Evolutionary conservation across 2,888 invertebrate species (phyloP).

Genomic region (Tenthredo livida): DNA sequence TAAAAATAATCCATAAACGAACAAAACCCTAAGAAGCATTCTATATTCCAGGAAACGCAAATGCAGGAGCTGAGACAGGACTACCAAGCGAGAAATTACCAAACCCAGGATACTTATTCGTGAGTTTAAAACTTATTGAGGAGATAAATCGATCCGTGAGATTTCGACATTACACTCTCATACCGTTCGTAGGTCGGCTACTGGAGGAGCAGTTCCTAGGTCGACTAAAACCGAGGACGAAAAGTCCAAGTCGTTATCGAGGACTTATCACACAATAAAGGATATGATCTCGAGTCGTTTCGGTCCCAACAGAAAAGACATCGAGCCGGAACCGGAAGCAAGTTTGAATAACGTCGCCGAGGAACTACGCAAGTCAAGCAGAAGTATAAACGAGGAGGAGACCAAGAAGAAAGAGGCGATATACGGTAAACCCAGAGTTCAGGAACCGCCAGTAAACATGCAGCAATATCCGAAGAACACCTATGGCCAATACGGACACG

Average conservation of each 20-base stretch:
- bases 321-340: conserved; percentile 77
- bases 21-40: conserved; percentile 18
- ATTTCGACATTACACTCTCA: background rate
- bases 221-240: conserved; percentile 71
- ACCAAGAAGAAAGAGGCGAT: conserved; percentile 79
- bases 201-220: conserved; percentile 67
- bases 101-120: conserved; percentile 71
- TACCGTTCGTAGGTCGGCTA: conserved; percentile 65
- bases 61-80: conserved; percentile 72
- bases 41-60: conserved; percentile 68
- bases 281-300: conserved; percentile 91
- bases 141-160: background rate
- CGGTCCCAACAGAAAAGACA: conserved; percentile 82
- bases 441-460: conserved; percentile 68
- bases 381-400: conserved; percentile 70
- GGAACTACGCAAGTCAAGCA: conserved; percentile 80
- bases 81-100: conserved; percentile 68
- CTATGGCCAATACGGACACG: conserved; percentile 71
- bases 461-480: conserved; percentile 72
- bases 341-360: conserved; percentile 84
- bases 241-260: conserved; percentile 84
- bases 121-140: conserved; percentile 64
- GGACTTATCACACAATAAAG: conserved; percentile 90
- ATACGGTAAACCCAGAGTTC: conserved; percentile 81
- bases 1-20: conserved; percentile 42